A percentile compares a stretch with the other conserved stretches of the same genome.
phyloP scores from a whole-genome alignment of 2,888 invertebrate genomes.

The Cerastis rubricosa region DNA sequence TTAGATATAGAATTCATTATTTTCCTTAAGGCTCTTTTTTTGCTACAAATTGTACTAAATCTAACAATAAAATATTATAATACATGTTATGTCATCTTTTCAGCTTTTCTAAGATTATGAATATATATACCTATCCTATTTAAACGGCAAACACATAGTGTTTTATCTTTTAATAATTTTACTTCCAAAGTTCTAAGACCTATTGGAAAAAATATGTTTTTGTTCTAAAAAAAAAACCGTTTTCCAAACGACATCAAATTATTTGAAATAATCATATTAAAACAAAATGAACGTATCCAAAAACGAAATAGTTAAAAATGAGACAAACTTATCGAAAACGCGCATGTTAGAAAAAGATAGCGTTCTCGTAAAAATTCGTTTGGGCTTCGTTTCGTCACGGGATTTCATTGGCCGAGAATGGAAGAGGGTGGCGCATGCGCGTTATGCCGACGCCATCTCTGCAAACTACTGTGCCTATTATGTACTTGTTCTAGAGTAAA shows the following conservation, averaged over 20 bases:
- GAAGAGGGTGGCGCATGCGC: constrained; percentile 90
- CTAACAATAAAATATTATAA: background rate
- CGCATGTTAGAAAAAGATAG: constrained; percentile 66
- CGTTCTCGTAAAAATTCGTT: constrained; percentile 77
- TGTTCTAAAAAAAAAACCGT: constrained; percentile 41
- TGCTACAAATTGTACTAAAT: background rate
- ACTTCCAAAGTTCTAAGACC: background rate
- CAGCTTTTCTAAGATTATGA: background rate
- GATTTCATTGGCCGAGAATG: constrained; percentile 84
- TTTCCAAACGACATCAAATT: constrained; percentile 15
- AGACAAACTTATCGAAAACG: constrained; percentile 34
- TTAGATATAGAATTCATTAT: background rate
- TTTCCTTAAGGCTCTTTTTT: background rate
- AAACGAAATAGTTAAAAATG: constrained; percentile 39
- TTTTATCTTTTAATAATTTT: background rate
- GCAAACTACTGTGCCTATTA: constrained; percentile 87
- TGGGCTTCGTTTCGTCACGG: constrained; percentile 78
- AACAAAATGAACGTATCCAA: constrained; percentile 60
- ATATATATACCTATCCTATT: background rate
- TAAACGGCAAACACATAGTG: background rate
- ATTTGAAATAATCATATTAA: constrained; percentile 41
- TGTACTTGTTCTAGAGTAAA: constrained; percentile 82
- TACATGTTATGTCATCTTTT: background rate
- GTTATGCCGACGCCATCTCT: constrained; percentile 91
- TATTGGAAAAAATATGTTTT: background rate